Base-by-base conservation (phyloP, 2,797 vertebrate species). In the Phoebastria nigripes region DNA sequence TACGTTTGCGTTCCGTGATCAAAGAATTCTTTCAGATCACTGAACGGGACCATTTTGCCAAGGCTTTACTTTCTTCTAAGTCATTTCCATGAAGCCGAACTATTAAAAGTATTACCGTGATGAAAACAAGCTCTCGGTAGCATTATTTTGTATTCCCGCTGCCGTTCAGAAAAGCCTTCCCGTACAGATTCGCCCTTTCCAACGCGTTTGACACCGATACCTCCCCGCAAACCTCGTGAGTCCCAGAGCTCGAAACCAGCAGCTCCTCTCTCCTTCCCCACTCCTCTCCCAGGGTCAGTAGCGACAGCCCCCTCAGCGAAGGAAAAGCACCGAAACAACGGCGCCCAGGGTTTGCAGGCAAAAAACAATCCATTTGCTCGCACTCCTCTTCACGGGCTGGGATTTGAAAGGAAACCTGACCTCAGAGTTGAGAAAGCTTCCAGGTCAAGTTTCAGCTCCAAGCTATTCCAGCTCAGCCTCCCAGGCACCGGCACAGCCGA, bases 331-430 rank as follows among this genome's bases (percentile, higher is more conserved):
- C 4, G 39, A 46, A 49, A 42, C 35, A 24, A 8, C 70, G 21
- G 55, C 0, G 12, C 61, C 12, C 9, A 0, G 29, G 76, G 65
- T 31, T 28, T 22, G 44, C 80, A 59, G 33, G 51, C 78, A 46
- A 49, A 78, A 49, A 2, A 4, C 63, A 25, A 61, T 33, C 89
- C 52, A 0, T 73, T 58, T 3, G 31, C 84, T 89, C 11, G 0
- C 42, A 4, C 92, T 83, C 80, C 70, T 69, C 56, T 47, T 26
- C 76, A 13, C n/a, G 4, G 89, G 87, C 92, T 49, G 85, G 44
- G 92, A 89, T 93, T 76, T 51, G 82, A 71, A 86, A 72, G 82
- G 93, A 95, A 96, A 96, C 88, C 93, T 25, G 90, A 94, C 82
- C 90, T 90, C 16, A 1, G 77, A 83, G 58, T 3, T 4, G 15